Percentiles rank a stretch among this genome's conserved stretches.
Conservation (phyloP, 2,888 invertebrate species). For the Bombyx huttoni region DNA sequence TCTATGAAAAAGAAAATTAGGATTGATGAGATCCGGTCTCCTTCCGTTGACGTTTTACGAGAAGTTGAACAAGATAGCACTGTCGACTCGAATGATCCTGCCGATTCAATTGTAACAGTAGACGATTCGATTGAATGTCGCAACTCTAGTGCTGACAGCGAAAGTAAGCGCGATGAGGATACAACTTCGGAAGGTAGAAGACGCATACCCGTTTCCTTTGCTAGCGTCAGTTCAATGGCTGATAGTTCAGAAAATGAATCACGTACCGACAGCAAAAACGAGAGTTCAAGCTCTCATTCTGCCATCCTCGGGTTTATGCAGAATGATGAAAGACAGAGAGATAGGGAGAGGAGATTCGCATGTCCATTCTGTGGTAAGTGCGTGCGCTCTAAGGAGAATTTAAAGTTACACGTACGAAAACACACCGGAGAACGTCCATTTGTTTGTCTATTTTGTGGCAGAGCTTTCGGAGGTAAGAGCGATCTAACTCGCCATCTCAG, state of each 20-base stretch:
- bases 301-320: slow-evolving; percentile 77
- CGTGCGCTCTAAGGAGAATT: slow-evolving; percentile 89
- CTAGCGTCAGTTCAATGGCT: slow-evolving; percentile 67
- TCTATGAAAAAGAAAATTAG: slow-evolving; percentile 65
- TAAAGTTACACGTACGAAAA: slow-evolving; percentile 89
- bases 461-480: slow-evolving; percentile 91
- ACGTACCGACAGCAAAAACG: slow-evolving; percentile 60
- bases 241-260: slow-evolving; percentile 67
- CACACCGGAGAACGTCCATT: slow-evolving; percentile 92
- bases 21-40: slow-evolving; percentile 51
- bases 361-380: slow-evolving; percentile 93
- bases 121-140: slow-evolving; percentile 62
- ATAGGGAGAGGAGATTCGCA: slow-evolving; percentile 84
- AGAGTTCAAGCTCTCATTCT: slow-evolving; percentile 69
- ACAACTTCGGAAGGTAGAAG: slow-evolving; percentile 33
- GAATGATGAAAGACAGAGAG: slow-evolving; percentile 65
- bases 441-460: slow-evolving; percentile 89
- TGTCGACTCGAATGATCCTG: slow-evolving; percentile 76
- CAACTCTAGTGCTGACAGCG: slow-evolving; percentile 53
- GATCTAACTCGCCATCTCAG: slow-evolving; percentile 88
- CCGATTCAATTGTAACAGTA: slow-evolving; percentile 59
- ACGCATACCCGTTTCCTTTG: slow-evolving; percentile 61
- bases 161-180: slow-evolving; percentile 41
- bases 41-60: slow-evolving; percentile 55
- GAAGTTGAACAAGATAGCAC: slow-evolving; percentile 80